Percentiles rank a stretch among this genome's conserved stretches.
These are phyloP conservation scores for Sternarchorhynchus goeldii DNA, from an alignment of 2,797 vertebrate genomes.

Conservation along the genomic window DNA sequence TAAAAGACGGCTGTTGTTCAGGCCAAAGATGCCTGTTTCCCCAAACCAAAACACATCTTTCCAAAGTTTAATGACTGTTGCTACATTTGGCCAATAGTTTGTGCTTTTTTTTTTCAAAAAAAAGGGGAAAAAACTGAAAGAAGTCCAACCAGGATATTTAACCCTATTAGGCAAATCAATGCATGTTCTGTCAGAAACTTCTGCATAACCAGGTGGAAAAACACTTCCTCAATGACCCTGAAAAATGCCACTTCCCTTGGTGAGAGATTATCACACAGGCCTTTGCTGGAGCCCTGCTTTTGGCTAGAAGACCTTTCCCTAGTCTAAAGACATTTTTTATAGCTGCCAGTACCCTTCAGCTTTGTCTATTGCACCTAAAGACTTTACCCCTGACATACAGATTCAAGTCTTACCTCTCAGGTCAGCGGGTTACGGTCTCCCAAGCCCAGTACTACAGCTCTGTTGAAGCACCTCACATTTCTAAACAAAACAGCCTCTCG, in stretches of 20 bases:
- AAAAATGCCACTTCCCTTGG: slow-evolving; percentile 48
- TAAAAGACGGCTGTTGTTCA: neutral
- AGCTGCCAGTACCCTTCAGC: slow-evolving; percentile 32
- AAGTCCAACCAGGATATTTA: slow-evolving; percentile 39
- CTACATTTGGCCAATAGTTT: slow-evolving; percentile 58
- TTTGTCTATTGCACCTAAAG: slow-evolving; percentile 43
- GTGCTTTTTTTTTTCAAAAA: slow-evolving; percentile 33
- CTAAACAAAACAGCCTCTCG: slow-evolving; percentile 44
- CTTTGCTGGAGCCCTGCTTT: slow-evolving; percentile 23
- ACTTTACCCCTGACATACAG: slow-evolving; percentile 44
- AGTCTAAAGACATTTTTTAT: slow-evolving; percentile 35
- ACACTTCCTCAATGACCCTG: slow-evolving; percentile 45
- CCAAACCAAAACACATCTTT: slow-evolving; percentile 38
- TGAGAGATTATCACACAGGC: slow-evolving; percentile 49
- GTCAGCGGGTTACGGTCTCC: slow-evolving; percentile 51
- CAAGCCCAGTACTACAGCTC: slow-evolving; percentile 32
- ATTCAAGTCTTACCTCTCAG: slow-evolving; percentile 47
- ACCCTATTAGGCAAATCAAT: slow-evolving; percentile 46
- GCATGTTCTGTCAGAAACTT: slow-evolving; percentile 22
- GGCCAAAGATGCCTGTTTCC: neutral
- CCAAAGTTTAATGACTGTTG: slow-evolving; percentile 52
- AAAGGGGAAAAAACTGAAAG: slow-evolving; percentile 39
- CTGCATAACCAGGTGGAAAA: slow-evolving; percentile 50
- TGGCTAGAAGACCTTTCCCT: slow-evolving; percentile 41
- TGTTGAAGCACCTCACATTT: slow-evolving; percentile 38